Evolutionary conservation across 23 tunicate genomes (phyloP).

Genomic region (Corella eumyota): DNA sequence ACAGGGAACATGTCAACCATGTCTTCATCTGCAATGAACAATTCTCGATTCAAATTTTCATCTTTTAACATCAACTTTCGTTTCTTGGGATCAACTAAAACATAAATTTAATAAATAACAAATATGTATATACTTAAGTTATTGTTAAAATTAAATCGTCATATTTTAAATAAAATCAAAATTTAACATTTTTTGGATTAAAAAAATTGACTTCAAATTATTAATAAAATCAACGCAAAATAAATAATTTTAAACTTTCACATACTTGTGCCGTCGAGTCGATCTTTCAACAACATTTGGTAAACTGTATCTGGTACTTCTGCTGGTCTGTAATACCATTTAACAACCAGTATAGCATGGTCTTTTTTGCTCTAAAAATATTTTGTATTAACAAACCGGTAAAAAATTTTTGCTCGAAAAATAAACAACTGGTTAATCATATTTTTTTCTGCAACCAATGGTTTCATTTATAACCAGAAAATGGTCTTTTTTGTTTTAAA

Average conservation of each 20-base stretch:
- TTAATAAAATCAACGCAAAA: neutral
- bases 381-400: no score
- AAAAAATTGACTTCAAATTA: neutral
- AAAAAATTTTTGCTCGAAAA: no score
- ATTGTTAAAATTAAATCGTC: neutral
- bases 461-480: no score
- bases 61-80: slow-evolving; percentile 32
- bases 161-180: no score
- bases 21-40: slow-evolving; percentile 68
- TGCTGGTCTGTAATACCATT: slow-evolving; percentile 90
- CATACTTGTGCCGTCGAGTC: slow-evolving; percentile 45
- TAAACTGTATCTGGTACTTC: slow-evolving; percentile 97
- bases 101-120: neutral
- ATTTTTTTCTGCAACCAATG: no score
- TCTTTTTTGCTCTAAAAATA: slow-evolving; percentile 78
- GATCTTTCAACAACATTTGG: slow-evolving; percentile 83
- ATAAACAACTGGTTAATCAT: no score
- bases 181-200: no score
- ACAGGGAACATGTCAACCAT: slow-evolving; percentile 46
- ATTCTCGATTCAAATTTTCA: slow-evolving; percentile 56
- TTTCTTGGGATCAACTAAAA: slow-evolving; percentile 36
- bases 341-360: slow-evolving; percentile 57
- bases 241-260: neutral
- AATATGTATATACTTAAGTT: neutral
- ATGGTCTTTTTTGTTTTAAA: no score